Percentiles rank a stretch among this genome's conserved stretches.
Conservation (phyloP, 2,113 vertebrate genomes). For the Paradoxurus hermaphroditus region DNA sequence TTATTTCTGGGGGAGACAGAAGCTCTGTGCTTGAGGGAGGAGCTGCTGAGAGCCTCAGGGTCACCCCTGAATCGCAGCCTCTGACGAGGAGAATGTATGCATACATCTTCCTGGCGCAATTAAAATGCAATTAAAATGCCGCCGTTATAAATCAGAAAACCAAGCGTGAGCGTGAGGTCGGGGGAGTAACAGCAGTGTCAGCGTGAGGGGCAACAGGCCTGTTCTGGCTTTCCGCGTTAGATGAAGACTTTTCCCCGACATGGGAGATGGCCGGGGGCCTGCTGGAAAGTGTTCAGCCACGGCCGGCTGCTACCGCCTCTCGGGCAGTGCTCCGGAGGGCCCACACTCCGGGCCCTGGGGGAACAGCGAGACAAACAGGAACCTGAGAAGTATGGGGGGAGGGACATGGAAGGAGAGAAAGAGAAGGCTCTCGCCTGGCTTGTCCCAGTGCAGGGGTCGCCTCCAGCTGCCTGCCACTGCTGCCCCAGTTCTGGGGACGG, state of each 20-base stretch:
- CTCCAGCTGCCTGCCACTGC: no score
- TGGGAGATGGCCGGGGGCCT: not conserved
- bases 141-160: not conserved
- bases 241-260: not conserved
- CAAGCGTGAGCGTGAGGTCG: not conserved
- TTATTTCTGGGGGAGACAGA: not conserved
- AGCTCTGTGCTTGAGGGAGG: not conserved
- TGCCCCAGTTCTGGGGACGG: not conserved
- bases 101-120: not conserved
- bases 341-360: not conserved
- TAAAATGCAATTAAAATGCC: not conserved
- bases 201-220: rapidly evolving
- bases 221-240: not conserved
- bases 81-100: not conserved
- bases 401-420: not conserved
- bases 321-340: not conserved
- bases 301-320: not conserved
- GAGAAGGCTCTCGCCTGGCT: not conserved
- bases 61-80: not conserved
- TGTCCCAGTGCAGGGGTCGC: rapidly evolving
- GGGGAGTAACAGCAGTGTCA: rapidly evolving
- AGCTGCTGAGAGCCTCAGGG: not conserved
- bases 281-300: not conserved
- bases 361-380: not conserved
- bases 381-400: not conserved